These are phyloP conservation scores for Muscicapa adusta DNA, from an alignment of 2,113 vertebrate species.

Conservation along the genomic window DNA sequence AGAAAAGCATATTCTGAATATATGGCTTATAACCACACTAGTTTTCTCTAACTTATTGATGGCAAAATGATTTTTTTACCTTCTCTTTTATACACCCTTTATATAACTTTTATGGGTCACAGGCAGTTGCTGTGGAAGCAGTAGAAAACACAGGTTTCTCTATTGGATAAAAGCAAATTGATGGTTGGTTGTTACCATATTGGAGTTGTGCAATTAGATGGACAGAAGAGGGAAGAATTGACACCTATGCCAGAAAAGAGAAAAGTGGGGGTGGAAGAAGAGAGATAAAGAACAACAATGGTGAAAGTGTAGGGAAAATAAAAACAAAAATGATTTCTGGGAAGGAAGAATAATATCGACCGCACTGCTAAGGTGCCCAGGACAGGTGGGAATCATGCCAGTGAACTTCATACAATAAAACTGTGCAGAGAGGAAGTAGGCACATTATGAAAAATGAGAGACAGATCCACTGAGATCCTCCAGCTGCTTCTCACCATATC, in stretches of 20 bases:
- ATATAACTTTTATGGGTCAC: neutral
- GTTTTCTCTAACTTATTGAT: neutral
- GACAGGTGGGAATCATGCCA: neutral
- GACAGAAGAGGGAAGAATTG: neutral
- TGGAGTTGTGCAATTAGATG: neutral
- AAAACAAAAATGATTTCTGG: neutral
- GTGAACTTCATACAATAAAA: neutral
- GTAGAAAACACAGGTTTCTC: too few species aligned
- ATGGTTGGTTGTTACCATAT: too few species aligned
- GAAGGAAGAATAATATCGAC: neutral
- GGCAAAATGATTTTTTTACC: neutral
- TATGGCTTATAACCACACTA: neutral
- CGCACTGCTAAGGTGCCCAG: neutral
- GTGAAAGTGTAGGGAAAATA: neutral
- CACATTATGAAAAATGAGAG: neutral
- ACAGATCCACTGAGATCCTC: neutral
- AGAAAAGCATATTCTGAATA: fast-evolving
- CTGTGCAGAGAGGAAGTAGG: neutral
- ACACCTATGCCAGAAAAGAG: neutral
- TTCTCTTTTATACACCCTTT: neutral
- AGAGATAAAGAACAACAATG: neutral
- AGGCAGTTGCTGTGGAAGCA: too few species aligned
- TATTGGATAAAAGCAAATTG: too few species aligned
- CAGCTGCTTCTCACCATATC: neutral
- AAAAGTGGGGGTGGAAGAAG: neutral